Conservation (phyloP, 2,797 vertebrate species). For the Aldrovandia affinis region DNA sequence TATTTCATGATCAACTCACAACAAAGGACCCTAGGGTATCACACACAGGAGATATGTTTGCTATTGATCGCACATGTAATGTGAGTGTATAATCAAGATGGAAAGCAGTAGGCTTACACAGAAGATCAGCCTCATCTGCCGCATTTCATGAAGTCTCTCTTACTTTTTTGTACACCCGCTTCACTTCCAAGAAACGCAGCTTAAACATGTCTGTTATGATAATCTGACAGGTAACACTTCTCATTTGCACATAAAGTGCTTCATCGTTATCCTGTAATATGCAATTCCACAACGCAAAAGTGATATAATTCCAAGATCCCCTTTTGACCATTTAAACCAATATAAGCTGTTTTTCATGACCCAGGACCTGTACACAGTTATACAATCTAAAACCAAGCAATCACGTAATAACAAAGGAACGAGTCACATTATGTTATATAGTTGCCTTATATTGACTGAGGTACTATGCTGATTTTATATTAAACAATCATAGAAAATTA, state of each 20-base stretch:
- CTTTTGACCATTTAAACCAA: neutral
- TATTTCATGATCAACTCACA: too few relatives aligned
- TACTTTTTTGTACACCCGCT: too few relatives aligned
- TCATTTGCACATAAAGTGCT: neutral
- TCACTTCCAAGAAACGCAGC: neutral
- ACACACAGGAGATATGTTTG: too few relatives aligned
- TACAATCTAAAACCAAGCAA: neutral
- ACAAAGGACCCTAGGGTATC: too few relatives aligned
- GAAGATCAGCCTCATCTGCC: too few relatives aligned
- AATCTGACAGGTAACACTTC: neutral
- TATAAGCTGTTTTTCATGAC: neutral
- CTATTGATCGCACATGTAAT: too few relatives aligned
- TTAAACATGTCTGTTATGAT: neutral
- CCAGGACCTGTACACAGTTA: neutral
- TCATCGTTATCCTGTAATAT: neutral
- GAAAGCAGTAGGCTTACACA: too few relatives aligned
- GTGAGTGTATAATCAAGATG: too few relatives aligned
- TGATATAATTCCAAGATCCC: neutral
- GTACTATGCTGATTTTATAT: neutral
- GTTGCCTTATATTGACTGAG: neutral
- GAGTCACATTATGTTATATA: neutral
- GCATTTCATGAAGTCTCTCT: too few relatives aligned
- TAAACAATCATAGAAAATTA: neutral
- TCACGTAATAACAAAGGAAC: neutral
- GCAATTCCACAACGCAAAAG: neutral